Evolutionary conservation across 2,797 vertebrate genomes (phyloP), one percentile per base, ranked within the genome.

Genomic region (Sparidentex hasta): DNA sequence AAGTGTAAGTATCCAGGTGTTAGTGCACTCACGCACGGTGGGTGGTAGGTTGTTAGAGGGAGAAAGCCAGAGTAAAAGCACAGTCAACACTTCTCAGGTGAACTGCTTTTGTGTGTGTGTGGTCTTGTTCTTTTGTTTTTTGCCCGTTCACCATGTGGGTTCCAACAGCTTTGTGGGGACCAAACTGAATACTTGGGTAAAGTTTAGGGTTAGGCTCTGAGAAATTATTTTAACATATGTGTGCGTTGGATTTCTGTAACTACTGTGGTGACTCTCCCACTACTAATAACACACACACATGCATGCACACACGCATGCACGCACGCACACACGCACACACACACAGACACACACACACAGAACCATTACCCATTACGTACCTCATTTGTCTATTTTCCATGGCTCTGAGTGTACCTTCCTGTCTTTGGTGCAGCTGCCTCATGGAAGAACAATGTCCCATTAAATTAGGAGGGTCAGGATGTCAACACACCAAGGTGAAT

Each of bases 391-490:
- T 88, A 88, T 90, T 93, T 94, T 94, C 93, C 93, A 85, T 83
- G 63, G 84, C 82, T 90, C 73, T 78, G 65, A 89, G 88, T 88
- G 81, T 81, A 87, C 88, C 87, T 95, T 95, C 94, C 94, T 94
- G 93, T 88, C 82, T 88, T 87, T 93, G 82, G 72, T 55, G 57
- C 67, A 55, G 78, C 69, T 71, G 87, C 74, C 58, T 77, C 70
- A 46, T n/a, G 18, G 72, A 56, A 93, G 91, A 95, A 96, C 95
- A 96, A 95, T 95, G 94, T 92, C 89, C 92, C 89, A 92, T 95
- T 95, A 95, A 93, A 88, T 87, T 78, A 87, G 93, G 86, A 88
- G 87, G 82, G 91, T 91, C 89, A 87, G 94, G 92, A 93, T 91
- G 89, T 92, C 90, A 90, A 76, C 87, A 88, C 84, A 89, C 89